A percentile compares a stretch with the other conserved stretches of the same genome.
These are phyloP conservation scores for Drosophila subpulchrella DNA, from an alignment of 1,140 invertebrate genomes.

Conservation along the genomic window DNA sequence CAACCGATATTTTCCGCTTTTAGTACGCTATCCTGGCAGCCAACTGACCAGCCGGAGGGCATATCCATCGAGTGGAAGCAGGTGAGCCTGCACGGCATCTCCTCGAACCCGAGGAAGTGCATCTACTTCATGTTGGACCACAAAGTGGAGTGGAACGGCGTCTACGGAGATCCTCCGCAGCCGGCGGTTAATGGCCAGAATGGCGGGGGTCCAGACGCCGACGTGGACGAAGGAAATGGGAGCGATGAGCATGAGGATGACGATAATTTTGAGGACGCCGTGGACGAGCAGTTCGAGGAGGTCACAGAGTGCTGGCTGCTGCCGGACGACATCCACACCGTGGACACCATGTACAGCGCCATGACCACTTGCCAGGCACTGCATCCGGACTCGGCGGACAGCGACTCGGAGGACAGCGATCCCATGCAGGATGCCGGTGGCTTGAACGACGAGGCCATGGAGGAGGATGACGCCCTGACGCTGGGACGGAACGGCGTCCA, in stretches of 20 bases:
- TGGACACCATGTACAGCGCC: slow-evolving; percentile 76
- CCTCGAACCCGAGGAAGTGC: slow-evolving; percentile 72
- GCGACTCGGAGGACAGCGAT: slow-evolving; percentile 78
- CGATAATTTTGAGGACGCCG: slow-evolving; percentile 71
- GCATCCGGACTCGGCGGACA: slow-evolving; percentile 80
- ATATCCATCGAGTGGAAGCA: slow-evolving; percentile 80
- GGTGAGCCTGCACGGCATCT: slow-evolving; percentile 77
- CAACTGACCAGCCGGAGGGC: slow-evolving; percentile 60
- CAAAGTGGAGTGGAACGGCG: slow-evolving; percentile 74
- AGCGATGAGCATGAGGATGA: slow-evolving; percentile 68
- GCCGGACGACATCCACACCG: slow-evolving; percentile 71
- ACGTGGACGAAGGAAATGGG: slow-evolving; percentile 64
- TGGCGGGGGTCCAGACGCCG: slow-evolving; percentile 27
- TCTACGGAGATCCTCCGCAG: slow-evolving; percentile 53
- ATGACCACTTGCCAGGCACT: slow-evolving; percentile 81
- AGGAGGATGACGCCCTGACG: slow-evolving; percentile 53
- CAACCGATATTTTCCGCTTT: not conserved
- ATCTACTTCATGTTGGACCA: slow-evolving; percentile 83
- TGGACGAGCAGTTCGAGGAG: slow-evolving; percentile 63
- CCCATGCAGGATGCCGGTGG: slow-evolving; percentile 68
- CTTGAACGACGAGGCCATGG: slow-evolving; percentile 69
- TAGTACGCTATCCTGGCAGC: slow-evolving; percentile 75
- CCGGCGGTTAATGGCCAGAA: slow-evolving; percentile 57
- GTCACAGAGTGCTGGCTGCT: slow-evolving; percentile 81
- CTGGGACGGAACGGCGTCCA: slow-evolving; percentile 69